phyloP scores from a whole-genome alignment of 2,888 invertebrate genomes.

The Meganola albula region DNA sequence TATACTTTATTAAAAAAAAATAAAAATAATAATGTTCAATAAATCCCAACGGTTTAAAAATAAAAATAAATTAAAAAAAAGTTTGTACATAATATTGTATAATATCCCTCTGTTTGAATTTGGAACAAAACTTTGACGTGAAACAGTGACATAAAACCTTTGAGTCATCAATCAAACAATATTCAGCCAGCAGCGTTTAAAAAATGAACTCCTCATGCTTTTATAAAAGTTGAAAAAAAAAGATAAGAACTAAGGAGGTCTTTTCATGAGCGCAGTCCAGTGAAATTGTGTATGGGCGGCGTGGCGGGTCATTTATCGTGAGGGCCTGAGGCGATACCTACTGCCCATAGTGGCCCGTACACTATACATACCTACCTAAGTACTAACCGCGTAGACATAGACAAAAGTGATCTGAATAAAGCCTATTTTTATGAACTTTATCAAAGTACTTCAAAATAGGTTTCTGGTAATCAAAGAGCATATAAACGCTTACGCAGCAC shows the following conservation, averaged over 20 bases:
- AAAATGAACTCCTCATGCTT: conserved; percentile 25
- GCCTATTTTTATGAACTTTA: too few relatives aligned
- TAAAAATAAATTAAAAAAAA: not conserved
- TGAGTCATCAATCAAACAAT: too few relatives aligned
- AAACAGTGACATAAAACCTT: conserved; percentile 17
- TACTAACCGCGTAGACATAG: too few relatives aligned
- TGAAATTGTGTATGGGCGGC: conserved; percentile 61
- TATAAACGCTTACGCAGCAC: too few relatives aligned
- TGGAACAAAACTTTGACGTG: too few relatives aligned
- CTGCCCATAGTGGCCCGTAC: conserved; percentile 40
- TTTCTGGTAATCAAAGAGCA: too few relatives aligned
- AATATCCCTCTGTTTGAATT: not conserved
- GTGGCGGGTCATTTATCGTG: conserved; percentile 64
- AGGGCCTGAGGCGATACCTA: conserved; percentile 62
- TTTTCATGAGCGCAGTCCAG: conserved; percentile 48
- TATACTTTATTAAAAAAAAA: too few relatives aligned
- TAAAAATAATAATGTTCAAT: too few relatives aligned
- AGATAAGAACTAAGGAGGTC: conserved; percentile 31
- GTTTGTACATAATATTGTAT: not conserved
- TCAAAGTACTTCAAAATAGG: too few relatives aligned
- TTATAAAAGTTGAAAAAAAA: conserved; percentile 32
- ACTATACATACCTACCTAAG: too few relatives aligned
- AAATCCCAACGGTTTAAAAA: not conserved
- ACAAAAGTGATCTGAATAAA: too few relatives aligned
- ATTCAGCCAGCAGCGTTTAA: conserved; percentile 17